Percentiles rank a stretch among this genome's conserved stretches.
Evolutionary conservation across 2,113 vertebrate genomes (phyloP).

Genomic region (Podarcis cretensis): DNA sequence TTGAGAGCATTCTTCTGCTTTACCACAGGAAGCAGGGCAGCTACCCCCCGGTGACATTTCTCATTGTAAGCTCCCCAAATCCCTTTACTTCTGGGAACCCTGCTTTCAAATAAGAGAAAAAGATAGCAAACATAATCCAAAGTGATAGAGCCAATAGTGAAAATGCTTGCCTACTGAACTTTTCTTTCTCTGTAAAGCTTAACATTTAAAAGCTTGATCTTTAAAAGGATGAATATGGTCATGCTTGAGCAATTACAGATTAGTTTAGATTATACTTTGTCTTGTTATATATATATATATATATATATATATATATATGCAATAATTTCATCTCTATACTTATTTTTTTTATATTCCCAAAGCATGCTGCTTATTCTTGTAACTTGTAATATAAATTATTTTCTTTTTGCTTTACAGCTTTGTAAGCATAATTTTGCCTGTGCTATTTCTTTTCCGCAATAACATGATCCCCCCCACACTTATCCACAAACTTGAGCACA

Average conservation of each 20-base stretch:
- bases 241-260: background rate
- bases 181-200: background rate
- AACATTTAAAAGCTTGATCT: background rate
- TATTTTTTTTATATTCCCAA: background rate
- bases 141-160: background rate
- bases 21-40: background rate
- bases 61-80: background rate
- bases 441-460: background rate
- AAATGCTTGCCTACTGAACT: background rate
- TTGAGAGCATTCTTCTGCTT: background rate
- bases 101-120: conserved; percentile 3
- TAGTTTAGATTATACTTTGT: background rate
- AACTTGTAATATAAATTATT: background rate
- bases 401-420: background rate
- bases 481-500: background rate
- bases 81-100: conserved; percentile 33
- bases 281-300: background rate
- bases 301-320: background rate
- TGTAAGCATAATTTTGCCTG: background rate
- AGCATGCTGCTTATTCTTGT: background rate
- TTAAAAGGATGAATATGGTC: background rate
- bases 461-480: background rate
- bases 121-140: background rate
- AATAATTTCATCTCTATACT: background rate
- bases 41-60: background rate